Percentiles rank a stretch among this genome's conserved stretches.
Evolutionary conservation across 2,113 vertebrate species (phyloP).

Genomic region (Leucosticte australis): DNA sequence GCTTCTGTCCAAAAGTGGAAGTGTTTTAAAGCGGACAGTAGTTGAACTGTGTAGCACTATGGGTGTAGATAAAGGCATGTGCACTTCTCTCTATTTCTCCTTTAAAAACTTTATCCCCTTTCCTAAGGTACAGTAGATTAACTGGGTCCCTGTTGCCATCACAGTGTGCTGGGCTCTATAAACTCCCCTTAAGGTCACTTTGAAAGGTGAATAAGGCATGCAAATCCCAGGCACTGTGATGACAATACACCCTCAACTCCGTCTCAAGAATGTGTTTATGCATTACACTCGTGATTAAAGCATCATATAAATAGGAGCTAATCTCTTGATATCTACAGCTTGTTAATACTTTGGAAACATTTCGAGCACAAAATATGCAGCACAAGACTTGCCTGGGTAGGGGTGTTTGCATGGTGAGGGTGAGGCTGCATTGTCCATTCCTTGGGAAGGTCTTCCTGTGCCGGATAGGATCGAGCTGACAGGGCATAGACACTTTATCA

Average conservation of each 20-base stretch:
- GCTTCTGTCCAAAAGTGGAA: conserved; percentile 4
- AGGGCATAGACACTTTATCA: conserved; percentile 73
- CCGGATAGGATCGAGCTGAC: conserved; percentile 61
- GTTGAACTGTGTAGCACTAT: not conserved
- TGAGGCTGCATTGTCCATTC: conserved; percentile 40
- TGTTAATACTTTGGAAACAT: conserved; percentile 59
- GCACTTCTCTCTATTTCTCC: conserved; percentile 44
- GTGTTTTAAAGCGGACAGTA: not conserved
- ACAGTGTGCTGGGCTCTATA: not conserved
- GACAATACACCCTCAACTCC: not conserved
- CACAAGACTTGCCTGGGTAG: conserved; percentile 58
- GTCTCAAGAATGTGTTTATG: conserved; percentile 51
- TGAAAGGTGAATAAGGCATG: not conserved
- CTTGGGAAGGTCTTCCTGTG: conserved; percentile 58
- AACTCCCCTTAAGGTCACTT: not conserved
- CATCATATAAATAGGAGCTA: conserved; percentile 58
- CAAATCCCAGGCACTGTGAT: not conserved
- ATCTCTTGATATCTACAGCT: conserved; percentile 58
- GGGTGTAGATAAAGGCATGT: conserved; percentile 34
- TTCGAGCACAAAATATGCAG: conserved; percentile 72
- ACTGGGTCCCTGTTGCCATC: not conserved
- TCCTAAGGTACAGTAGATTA: conserved; percentile 29
- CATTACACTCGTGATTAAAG: conserved; percentile 48
- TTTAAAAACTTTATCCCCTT: conserved; percentile 21
- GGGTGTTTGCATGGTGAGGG: conserved; percentile 65